Evolutionary conservation across 2,113 vertebrate genomes (phyloP), one percentile per base, ranked within the genome.

Genomic region (Cettia cetti): DNA sequence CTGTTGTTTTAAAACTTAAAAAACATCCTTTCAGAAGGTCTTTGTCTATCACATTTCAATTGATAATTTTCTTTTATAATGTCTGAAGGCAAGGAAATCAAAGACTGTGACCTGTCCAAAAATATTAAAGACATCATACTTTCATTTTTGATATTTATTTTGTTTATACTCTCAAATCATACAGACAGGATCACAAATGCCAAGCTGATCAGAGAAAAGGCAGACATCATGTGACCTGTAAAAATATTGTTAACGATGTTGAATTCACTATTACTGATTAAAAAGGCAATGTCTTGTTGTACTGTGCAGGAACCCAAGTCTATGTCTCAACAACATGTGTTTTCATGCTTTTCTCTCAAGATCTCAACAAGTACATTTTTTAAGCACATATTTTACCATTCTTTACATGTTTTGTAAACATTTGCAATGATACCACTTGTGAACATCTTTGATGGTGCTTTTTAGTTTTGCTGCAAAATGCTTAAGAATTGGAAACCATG

Each of bases 371-470:
- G 82, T 66, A 87, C 68, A n/a, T 65, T 94, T 94, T 88, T 77
- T 19, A 92, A 92, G 87, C 85, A 92, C 87, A 93, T 92, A 94
- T 94, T 96, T 97, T 96, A 91, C 93, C 82, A 91, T 97, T 97
- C 90, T 78, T 95, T 93, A 82, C 88, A 64, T 97, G 82, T 95
- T 96, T 93, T 95, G 83, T 95, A 95, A 96, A 92, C 93, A 88
- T 97, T 96, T 95, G 86, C 91, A 90, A 91, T 37, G 82, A 90
- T 95, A 69, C 18, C 75, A 83, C 96, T 95, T 83, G 86, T 91
- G 85, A 94, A 92, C 93, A 91, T 96, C 78, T 94, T 94, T 92
- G 92, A 90, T 95, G 93, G 88, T 98, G 93, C 96, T 92, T 96
- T 97, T 96, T 90, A 97, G 40, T 68, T 95, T 91, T 96, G 44